Base-by-base conservation (phyloP, 2,113 vertebrate genomes). In the Hymenochirus boettgeri region DNA sequence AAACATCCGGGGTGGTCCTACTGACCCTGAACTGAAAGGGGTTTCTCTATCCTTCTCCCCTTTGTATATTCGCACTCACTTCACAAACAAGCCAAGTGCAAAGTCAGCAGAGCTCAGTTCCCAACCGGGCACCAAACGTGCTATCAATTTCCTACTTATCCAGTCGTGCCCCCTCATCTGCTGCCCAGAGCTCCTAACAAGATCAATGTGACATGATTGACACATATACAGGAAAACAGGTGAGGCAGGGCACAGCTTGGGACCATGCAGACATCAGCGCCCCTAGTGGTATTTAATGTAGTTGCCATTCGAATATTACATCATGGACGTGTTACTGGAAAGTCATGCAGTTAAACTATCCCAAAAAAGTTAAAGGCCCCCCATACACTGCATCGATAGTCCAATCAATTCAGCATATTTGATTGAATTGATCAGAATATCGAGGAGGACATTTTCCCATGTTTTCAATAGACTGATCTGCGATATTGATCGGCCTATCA, bases 41-140 rank as follows among this genome's bases (percentile, higher is more conserved):
- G 18, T 56, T 18, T 33, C 55, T 52, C 27, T 17, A 23, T 52
- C 26, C 47, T 42, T 13, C 17, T 15, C 55, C 33, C 24, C 55
- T 15, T n/a, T 29, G 5, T 51, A 33, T 45, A 47, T 69, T 60
- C 65, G 52, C 47, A 47, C 25, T 39, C 33, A 50, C 56, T 31
- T 69, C 65, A 69, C 27, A 13, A n/a, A 31, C 64, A 35, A 21
- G 24, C 39, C 33, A 60, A 29, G 13, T 60, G 65, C 65, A 60
- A 53, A 47, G 29, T 60, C 65, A 59, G 33, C 47, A 69, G 1
- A 11, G 22, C 46, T 69, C 47, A 1, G 7, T 18, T 59, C 45
- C 47, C 33, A 46, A 3, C 15, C 19, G 45, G 12, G 15, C 51
- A 42, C 39, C n/a, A 17, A 3, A 1, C 2, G 39, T 13, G 39